These are phyloP conservation scores for Andrena camellia DNA, from an alignment of 2,888 invertebrate species.

Conservation along the genomic window DNA sequence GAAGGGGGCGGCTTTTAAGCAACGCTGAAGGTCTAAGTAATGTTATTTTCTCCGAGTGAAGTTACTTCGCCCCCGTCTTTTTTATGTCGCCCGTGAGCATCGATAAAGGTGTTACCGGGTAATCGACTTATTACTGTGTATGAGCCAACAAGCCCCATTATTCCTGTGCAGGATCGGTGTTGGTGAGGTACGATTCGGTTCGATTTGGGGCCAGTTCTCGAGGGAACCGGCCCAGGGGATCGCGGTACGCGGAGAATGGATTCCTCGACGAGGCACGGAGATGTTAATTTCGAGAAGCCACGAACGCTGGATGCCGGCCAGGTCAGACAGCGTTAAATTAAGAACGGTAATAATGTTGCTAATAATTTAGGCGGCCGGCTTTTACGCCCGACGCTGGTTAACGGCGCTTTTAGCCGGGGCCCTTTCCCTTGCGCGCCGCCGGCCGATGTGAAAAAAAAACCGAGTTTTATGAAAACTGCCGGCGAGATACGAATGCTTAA, in stretches of 20 bases:
- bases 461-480: constrained; percentile 57
- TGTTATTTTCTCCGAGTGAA: constrained; percentile 12
- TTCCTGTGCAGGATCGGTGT: no score
- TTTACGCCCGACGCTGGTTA: constrained; percentile 56
- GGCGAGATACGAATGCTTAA: constrained; percentile 26
- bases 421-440: not conserved
- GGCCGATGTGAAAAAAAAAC: constrained; percentile 25
- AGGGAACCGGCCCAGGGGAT: not conserved
- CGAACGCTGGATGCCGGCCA: constrained; percentile 62
- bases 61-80: not conserved
- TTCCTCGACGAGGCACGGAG: constrained; percentile 7
- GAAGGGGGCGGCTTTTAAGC: constrained; percentile 15
- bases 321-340: constrained; percentile 63
- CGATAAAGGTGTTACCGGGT: not conserved
- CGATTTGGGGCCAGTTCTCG: not conserved
- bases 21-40: constrained; percentile 9
- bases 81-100: not conserved
- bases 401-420: constrained; percentile 55
- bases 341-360: constrained; percentile 62
- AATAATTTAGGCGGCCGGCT: constrained; percentile 62
- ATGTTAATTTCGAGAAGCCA: constrained; percentile 43
- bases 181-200: not conserved
- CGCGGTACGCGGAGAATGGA: not conserved
- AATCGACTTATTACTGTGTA: not conserved
- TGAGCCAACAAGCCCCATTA: no score